These are phyloP conservation scores for Hyperoplus lanceolatus DNA, from an alignment of 2,797 vertebrate species.

Conservation along the genomic window DNA sequence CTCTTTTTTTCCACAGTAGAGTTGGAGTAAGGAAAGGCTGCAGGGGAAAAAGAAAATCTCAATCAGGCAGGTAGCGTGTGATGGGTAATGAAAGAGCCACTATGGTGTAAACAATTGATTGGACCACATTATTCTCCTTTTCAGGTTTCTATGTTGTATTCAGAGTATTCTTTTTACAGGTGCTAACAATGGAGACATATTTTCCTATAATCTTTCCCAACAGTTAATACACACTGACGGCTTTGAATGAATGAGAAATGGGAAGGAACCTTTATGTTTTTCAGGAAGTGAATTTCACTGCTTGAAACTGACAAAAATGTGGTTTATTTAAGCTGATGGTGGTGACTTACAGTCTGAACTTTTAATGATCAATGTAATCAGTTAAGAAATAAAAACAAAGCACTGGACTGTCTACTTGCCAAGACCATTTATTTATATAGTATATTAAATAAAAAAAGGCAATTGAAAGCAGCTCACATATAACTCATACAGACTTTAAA, in stretches of 20 bases:
- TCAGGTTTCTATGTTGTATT: conserved; percentile 47
- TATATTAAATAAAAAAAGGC: conserved; percentile 20
- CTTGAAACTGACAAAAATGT: conserved; percentile 29
- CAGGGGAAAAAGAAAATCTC: conserved; percentile 83
- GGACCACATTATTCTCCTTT: conserved; percentile 57
- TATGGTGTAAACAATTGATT: conserved; percentile 77
- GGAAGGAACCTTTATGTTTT: conserved; percentile 45
- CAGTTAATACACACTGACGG: conserved; percentile 36
- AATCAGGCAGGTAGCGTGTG: conserved; percentile 72
- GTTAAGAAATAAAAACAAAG: conserved; percentile 27
- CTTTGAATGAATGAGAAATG: conserved; percentile 39
- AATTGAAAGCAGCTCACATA: background rate
- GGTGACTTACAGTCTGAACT: conserved; percentile 9
- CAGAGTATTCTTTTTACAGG: conserved; percentile 53
- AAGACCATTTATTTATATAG: conserved; percentile 4
- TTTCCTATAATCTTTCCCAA: conserved; percentile 53
- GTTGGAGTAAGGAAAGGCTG: conserved; percentile 58
- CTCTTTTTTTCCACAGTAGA: conserved; percentile 37
- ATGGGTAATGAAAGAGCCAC: conserved; percentile 63
- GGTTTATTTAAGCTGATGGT: conserved; percentile 7
- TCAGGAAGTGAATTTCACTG: conserved; percentile 39
- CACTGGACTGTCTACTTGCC: conserved; percentile 1
- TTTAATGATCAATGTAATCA: background rate
- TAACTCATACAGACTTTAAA: background rate
- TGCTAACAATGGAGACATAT: conserved; percentile 50